A percentile compares a stretch with the other conserved stretches of the same genome.
phyloP scores from a whole-genome alignment of 2,113 vertebrate genomes.

The Rattus rattus region DNA sequence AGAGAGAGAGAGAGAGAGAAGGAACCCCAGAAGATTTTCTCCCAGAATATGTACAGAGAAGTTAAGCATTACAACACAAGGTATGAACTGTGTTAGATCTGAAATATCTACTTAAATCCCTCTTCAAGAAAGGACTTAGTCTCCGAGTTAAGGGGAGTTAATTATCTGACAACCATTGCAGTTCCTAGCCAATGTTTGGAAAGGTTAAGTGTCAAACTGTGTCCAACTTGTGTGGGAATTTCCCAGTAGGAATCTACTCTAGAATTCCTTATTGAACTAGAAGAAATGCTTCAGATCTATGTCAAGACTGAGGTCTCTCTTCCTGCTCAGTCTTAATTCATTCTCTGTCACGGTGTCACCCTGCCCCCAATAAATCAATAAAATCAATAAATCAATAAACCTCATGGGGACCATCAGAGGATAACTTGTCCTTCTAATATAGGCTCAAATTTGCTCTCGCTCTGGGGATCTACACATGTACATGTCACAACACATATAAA shows the following conservation, averaged over 20 bases:
- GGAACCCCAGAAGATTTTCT: not conserved
- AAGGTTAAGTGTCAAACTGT: not conserved
- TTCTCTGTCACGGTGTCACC: constrained; percentile 5
- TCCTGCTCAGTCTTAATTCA: not conserved
- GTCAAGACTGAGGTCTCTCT: not conserved
- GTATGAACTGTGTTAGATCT: not conserved
- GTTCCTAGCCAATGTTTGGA: not conserved
- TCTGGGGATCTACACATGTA: not conserved
- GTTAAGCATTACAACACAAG: not conserved
- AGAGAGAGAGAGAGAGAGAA: not conserved
- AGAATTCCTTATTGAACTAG: not conserved
- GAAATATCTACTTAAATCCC: not conserved
- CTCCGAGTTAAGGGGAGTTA: not conserved
- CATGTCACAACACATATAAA: not conserved
- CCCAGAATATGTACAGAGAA: not conserved
- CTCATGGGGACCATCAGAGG: not conserved
- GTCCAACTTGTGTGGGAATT: not conserved
- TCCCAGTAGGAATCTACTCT: not conserved
- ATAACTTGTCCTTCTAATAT: not conserved
- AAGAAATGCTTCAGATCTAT: constrained; percentile 6
- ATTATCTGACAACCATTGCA: not conserved
- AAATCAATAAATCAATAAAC: constrained; percentile 14
- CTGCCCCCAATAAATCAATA: not conserved
- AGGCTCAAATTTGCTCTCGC: not conserved
- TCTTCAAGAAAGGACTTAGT: not conserved